Percentiles rank a stretch among this genome's conserved stretches.
These are phyloP conservation scores for Rhineura floridana DNA, from an alignment of 2,113 vertebrate genomes.

Conservation along the genomic window DNA sequence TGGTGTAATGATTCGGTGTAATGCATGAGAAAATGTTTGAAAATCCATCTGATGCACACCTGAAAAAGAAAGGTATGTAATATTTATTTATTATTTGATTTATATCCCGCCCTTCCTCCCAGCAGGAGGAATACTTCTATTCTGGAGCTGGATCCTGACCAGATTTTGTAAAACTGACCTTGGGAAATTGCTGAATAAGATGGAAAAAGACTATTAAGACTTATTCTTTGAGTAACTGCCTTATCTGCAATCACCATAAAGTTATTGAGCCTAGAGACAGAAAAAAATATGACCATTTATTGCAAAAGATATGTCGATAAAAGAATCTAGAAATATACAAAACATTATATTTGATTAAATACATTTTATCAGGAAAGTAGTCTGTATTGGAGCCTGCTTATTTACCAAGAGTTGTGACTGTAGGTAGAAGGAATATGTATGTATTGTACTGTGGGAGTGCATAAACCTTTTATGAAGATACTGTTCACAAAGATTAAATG, in stretches of 20 bases:
- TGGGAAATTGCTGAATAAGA: not conserved
- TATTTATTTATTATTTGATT: too few species aligned
- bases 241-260: conserved; percentile 1
- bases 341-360: conserved; percentile 53
- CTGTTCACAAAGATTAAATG: not conserved
- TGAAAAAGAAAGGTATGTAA: not conserved
- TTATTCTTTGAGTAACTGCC: not conserved
- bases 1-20: not conserved
- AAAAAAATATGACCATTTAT: conserved; percentile 76
- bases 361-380: conserved; percentile 57
- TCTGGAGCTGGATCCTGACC: not conserved
- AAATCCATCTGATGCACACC: not conserved
- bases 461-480: conserved; percentile 35
- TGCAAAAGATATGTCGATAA: conserved; percentile 73
- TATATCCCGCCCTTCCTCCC: too few species aligned
- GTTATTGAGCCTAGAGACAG: conserved; percentile 62
- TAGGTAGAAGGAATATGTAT: conserved; percentile 16
- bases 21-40: not conserved
- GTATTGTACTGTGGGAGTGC: conserved; percentile 7
- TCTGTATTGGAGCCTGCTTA: conserved; percentile 53
- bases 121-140: too few species aligned
- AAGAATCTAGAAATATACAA: conserved; percentile 75
- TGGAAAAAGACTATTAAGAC: not conserved
- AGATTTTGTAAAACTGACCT: not conserved
- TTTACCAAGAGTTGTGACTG: conserved; percentile 37